Conservation (phyloP, 2,113 vertebrate genomes). For the Chlorocebus sabaeus region DNA sequence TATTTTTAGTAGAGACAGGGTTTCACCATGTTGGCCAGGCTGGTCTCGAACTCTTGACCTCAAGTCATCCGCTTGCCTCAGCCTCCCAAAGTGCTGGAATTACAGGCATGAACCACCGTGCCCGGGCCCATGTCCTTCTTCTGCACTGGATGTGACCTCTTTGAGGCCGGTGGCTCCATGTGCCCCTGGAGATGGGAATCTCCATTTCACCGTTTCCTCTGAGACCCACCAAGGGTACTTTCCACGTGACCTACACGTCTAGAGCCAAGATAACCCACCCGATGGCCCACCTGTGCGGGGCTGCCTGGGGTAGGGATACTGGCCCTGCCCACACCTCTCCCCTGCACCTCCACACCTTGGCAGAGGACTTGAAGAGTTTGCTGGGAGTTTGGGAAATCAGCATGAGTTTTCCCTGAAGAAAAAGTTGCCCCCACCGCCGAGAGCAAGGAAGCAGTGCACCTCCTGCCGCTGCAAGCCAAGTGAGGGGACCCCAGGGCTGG, state of each 20-base stretch:
- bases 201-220: rapidly evolving
- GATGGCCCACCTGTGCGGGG: background rate
- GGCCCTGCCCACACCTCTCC: background rate
- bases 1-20: no score
- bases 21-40: no score
- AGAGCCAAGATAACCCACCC: background rate
- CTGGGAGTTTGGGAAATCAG: background rate
- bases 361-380: rapidly evolving
- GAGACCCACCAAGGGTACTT: rapidly evolving
- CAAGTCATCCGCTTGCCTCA: no score
- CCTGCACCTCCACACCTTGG: rapidly evolving
- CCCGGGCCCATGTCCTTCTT: no score
- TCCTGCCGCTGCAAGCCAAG: background rate
- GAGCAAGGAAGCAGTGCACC: rapidly evolving
- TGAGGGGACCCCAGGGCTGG: background rate
- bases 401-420: rapidly evolving
- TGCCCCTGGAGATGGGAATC: rapidly evolving
- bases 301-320: background rate
- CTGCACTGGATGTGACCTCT: background rate
- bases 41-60: no score
- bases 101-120: no score
- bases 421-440: rapidly evolving
- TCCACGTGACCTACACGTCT: rapidly evolving
- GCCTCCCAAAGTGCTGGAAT: no score
- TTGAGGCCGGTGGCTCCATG: no score